Conservation (phyloP, 2,888 invertebrate genomes). For the Melipona beecheii region DNA sequence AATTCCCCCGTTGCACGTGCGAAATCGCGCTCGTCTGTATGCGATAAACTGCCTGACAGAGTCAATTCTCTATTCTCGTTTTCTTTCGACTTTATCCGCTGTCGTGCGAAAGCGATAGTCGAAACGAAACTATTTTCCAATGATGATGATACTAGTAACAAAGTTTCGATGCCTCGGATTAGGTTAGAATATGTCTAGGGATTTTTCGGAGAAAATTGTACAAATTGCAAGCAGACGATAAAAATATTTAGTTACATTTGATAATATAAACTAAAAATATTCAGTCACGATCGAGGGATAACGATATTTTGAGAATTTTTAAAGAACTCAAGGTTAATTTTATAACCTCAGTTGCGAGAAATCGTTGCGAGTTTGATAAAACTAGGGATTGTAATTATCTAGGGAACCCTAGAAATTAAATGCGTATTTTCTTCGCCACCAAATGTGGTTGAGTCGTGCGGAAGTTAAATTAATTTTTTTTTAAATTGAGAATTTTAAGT, state of each 20-base stretch:
- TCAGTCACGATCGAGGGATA: no score
- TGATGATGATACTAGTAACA: not conserved
- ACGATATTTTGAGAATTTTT: no score
- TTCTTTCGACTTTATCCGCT: constrained; percentile 1
- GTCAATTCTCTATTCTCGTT: not conserved
- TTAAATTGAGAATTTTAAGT: no score
- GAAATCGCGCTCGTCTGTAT: not conserved
- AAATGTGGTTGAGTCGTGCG: not conserved
- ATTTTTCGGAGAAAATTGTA: not conserved
- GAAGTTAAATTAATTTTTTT: not conserved
- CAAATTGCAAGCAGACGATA: not conserved
- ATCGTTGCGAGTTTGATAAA: not conserved
- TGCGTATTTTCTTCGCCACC: not conserved
- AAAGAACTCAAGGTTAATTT: no score
- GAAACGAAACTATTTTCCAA: not conserved
- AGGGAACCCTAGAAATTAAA: not conserved
- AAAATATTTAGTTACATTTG: not conserved
- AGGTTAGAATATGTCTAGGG: not conserved
- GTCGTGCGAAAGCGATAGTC: not conserved
- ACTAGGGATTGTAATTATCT: not conserved
- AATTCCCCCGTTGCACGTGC: constrained; percentile 8
- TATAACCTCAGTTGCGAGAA: not conserved
- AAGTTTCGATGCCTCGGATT: not conserved
- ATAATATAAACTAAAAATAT: no score
- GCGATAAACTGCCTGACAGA: not conserved